Conservation (phyloP, 2,797 vertebrate genomes). For the Pitangus sulphuratus region DNA sequence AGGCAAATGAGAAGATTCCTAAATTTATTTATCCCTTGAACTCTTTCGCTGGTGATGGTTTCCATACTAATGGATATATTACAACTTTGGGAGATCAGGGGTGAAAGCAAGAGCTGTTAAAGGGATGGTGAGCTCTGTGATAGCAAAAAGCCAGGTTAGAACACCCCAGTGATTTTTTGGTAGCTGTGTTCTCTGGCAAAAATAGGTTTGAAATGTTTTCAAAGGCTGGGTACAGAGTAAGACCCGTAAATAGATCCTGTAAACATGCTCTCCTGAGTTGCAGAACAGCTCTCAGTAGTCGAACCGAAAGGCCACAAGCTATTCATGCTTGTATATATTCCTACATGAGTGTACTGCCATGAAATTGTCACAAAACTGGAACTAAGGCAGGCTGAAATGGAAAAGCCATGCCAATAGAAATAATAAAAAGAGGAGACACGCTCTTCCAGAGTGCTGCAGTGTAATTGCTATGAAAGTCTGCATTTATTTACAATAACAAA, state of each 20-base stretch:
- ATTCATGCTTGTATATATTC: neutral
- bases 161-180: neutral
- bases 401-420: neutral
- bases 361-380: neutral
- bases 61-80: neutral
- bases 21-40: neutral
- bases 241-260: neutral
- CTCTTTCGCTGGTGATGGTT: neutral
- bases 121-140: neutral
- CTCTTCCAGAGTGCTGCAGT: neutral
- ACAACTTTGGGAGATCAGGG: neutral
- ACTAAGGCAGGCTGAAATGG: neutral
- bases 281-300: neutral
- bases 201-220: neutral
- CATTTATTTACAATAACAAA: neutral
- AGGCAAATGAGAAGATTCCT: neutral
- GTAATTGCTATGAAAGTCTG: neutral
- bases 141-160: neutral
- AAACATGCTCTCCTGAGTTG: neutral
- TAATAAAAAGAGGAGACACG: neutral
- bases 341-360: fast-evolving
- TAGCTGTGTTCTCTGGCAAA: neutral
- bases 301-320: neutral
- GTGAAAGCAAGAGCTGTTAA: neutral
- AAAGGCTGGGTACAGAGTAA: neutral